These are phyloP conservation scores for Alloscopus bannaensis DNA, from an alignment of 2,888 invertebrate species.

Conservation along the genomic window DNA sequence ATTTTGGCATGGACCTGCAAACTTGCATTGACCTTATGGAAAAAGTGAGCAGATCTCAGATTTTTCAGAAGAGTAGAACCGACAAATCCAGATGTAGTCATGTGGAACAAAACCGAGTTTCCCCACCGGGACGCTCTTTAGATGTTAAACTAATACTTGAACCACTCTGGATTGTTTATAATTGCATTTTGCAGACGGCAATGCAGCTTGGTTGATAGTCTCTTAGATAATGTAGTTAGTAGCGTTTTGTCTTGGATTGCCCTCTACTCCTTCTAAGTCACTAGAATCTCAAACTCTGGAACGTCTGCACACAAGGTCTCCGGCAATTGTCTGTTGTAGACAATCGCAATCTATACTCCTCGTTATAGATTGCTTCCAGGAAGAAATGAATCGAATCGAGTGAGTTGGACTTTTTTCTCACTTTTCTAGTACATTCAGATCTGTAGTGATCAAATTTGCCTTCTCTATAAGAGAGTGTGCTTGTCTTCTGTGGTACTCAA, in stretches of 20 bases:
- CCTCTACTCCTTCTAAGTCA: neutral
- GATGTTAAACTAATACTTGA: slow-evolving; percentile 1
- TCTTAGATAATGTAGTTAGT: slow-evolving; percentile 23
- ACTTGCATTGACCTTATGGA: slow-evolving; percentile 99
- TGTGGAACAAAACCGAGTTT: slow-evolving; percentile 63
- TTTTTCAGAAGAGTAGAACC: slow-evolving; percentile 61
- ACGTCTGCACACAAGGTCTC: slow-evolving; percentile 19
- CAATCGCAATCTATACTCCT: neutral
- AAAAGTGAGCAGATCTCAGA: slow-evolving; percentile 85
- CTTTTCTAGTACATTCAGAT: no score
- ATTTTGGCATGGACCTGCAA: slow-evolving; percentile 99
- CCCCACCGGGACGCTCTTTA: slow-evolving; percentile 12
- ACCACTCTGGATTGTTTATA: slow-evolving; percentile 5
- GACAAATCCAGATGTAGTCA: slow-evolving; percentile 65
- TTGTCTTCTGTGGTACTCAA: neutral
- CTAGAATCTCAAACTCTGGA: slow-evolving; percentile 7
- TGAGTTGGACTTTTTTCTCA: slow-evolving; percentile 36
- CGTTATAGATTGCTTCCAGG: slow-evolving; percentile 1
- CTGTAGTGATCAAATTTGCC: no score
- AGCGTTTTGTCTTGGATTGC: slow-evolving; percentile 22
- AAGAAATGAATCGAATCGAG: slow-evolving; percentile 15
- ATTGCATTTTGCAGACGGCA: neutral
- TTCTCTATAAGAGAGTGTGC: slow-evolving; percentile 10
- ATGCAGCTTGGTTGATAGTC: slow-evolving; percentile 31
- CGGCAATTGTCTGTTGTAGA: neutral